These are phyloP conservation scores for Drosophila mayaguana DNA, from an alignment of 2,888 invertebrate species.

Conservation along the genomic window DNA sequence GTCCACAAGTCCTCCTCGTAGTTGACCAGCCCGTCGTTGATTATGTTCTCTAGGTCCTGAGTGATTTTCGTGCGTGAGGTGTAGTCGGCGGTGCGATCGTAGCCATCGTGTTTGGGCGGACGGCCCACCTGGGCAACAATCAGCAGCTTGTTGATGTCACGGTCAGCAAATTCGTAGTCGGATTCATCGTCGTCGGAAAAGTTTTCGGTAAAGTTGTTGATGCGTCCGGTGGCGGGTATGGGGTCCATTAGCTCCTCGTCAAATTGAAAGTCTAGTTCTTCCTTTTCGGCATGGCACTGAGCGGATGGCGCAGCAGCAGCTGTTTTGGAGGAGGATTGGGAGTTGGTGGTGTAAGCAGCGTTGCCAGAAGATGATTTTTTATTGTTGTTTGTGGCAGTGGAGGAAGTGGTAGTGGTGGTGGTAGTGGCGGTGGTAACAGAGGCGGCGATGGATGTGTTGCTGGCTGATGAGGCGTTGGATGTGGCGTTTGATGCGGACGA, in stretches of 20 bases:
- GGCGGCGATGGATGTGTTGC: constrained; percentile 52
- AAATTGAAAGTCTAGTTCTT: constrained; percentile 98
- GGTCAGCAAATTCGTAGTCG: constrained; percentile 95
- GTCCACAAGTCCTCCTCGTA: constrained; percentile 98
- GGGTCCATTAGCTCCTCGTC: constrained; percentile 96
- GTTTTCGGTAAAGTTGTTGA: constrained; percentile 91
- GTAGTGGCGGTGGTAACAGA: constrained; percentile 35
- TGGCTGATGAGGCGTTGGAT: constrained; percentile 56
- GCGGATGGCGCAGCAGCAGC: constrained; percentile 77
- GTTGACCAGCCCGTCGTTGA: constrained; percentile 97
- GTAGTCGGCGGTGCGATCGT: constrained; percentile 96
- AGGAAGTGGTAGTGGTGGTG: constrained; percentile 36
- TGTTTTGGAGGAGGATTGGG: constrained; percentile 82
- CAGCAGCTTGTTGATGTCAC: constrained; percentile 96
- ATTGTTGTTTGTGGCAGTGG: constrained; percentile 46
- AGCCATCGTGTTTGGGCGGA: constrained; percentile 93
- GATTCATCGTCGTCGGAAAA: constrained; percentile 93
- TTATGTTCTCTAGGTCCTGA: constrained; percentile 96
- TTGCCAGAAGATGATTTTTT: constrained; percentile 69
- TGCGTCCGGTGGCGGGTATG: constrained; percentile 89
- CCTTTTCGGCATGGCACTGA: constrained; percentile 87
- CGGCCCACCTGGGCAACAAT: constrained; percentile 94
- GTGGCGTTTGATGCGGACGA: constrained; percentile 63
- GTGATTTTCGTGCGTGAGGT: constrained; percentile 96
- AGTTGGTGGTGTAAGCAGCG: constrained; percentile 75